Evolutionary conservation across 2,797 vertebrate species (phyloP).

Genomic region (Helarctos malayanus): DNA sequence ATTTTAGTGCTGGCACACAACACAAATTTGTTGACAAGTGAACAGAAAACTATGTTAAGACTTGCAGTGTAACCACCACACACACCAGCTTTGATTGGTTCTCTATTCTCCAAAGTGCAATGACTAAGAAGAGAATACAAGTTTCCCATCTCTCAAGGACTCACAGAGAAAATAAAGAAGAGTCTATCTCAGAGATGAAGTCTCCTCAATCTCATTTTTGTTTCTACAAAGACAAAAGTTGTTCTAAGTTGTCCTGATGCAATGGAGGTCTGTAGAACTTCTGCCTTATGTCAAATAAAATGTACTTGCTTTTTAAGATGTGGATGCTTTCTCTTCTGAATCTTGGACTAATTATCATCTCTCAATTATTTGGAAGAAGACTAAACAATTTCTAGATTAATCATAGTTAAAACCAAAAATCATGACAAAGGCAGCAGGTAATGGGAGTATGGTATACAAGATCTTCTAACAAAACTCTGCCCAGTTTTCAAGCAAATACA

Average conservation of each 20-base stretch:
- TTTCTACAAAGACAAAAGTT: conserved; percentile 64
- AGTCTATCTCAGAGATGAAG: conserved; percentile 62
- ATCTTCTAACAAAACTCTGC: not conserved
- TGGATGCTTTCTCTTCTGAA: not conserved
- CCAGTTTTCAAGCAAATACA: not conserved
- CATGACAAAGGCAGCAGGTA: not conserved
- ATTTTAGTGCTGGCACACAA: conserved; percentile 87
- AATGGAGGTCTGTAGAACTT: conserved; percentile 13
- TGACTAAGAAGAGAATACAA: conserved; percentile 56
- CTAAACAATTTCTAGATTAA: conserved; percentile 48
- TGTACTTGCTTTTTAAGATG: conserved; percentile 20
- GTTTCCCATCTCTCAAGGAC: conserved; percentile 60
- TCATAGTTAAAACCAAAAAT: not conserved
- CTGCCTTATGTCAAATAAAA: conserved; percentile 30
- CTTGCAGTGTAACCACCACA: conserved; percentile 61
- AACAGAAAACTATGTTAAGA: conserved; percentile 84
- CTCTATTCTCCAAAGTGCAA: conserved; percentile 68
- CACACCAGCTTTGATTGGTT: conserved; percentile 71
- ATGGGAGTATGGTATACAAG: not conserved
- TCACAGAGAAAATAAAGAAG: conserved; percentile 60
- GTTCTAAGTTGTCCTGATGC: not conserved
- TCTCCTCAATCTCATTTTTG: conserved; percentile 57
- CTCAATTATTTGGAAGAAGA: conserved; percentile 21
- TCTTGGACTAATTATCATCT: conserved; percentile 15
- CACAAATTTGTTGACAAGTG: conserved; percentile 83